Conservation (phyloP, 2,797 vertebrate species). For the Hippoglossus hippoglossus region DNA sequence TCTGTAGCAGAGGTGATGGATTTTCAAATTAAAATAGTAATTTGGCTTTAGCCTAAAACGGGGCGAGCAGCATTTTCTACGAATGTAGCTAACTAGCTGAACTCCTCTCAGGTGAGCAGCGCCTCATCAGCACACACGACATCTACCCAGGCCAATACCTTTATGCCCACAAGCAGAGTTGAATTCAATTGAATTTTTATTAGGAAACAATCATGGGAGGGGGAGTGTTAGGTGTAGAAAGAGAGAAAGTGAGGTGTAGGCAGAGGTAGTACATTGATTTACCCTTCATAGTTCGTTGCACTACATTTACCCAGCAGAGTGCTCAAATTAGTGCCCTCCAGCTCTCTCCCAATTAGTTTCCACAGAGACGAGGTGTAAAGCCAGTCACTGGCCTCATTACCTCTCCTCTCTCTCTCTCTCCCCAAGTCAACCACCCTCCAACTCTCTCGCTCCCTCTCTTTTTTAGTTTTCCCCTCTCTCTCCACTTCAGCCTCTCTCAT, state of each 20-base stretch:
- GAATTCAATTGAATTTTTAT: conserved; percentile 82
- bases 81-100: conserved; percentile 34
- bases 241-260: conserved; percentile 63
- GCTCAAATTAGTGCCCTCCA: conserved; percentile 87
- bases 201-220: conserved; percentile 72
- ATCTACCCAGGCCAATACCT: conserved; percentile 68
- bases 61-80: no score
- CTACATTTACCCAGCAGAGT: conserved; percentile 87
- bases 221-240: conserved; percentile 34
- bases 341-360: conserved; percentile 88
- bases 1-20: no score
- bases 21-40: no score
- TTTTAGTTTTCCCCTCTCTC: conserved; percentile 61
- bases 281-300: conserved; percentile 87
- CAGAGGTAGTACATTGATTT: conserved; percentile 84
- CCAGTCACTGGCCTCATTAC: conserved; percentile 88
- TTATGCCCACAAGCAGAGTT: conserved; percentile 65
- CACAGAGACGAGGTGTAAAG: conserved; percentile 85
- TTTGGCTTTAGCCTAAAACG: no score
- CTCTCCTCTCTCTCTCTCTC: conserved; percentile 56
- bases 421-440: conserved; percentile 55
- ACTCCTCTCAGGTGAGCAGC: conserved; percentile 49
- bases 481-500: conserved; percentile 33
- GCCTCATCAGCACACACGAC: conserved; percentile 65
- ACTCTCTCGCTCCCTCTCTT: conserved; percentile 50